phyloP scores from a whole-genome alignment of 2,888 invertebrate genomes.

The Papilio gigon region DNA sequence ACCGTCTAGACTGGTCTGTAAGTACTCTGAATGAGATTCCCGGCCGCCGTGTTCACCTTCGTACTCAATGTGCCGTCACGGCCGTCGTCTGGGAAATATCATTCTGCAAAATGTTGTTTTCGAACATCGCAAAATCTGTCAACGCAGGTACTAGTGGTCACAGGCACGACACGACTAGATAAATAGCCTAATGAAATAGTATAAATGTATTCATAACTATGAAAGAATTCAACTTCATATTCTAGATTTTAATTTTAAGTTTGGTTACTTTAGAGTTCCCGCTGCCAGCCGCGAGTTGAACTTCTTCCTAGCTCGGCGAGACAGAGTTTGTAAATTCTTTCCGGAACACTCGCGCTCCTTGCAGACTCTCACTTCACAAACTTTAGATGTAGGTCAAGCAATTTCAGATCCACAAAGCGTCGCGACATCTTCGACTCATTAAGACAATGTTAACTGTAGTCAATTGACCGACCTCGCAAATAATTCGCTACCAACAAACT shows the following conservation, averaged over 20 bases:
- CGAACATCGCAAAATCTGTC: no score
- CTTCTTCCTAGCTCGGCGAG: not conserved
- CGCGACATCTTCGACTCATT: not conserved
- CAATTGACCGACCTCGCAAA: not conserved
- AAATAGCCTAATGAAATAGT: no score
- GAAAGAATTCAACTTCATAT: not conserved
- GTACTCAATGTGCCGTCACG: no score
- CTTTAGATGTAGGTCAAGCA: not conserved
- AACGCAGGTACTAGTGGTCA: no score
- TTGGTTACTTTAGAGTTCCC: not conserved
- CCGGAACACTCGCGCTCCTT: not conserved
- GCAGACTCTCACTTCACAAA: not conserved
- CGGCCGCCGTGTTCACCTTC: not conserved
- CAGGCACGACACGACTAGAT: no score
- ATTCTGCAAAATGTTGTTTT: no score
- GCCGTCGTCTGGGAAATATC: not conserved
- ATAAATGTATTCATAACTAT: not conserved
- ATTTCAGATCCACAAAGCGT: not conserved
- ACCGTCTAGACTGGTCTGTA: conserved; percentile 7
- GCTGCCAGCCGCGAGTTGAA: not conserved
- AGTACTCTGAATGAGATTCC: not conserved
- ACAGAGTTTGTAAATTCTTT: conserved; percentile 15
- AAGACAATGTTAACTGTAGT: not conserved
- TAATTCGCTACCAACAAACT: no score
- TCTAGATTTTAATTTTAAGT: not conserved